Evolutionary conservation across 1,140 invertebrate species (phyloP), one percentile per base, ranked within the genome.

Genomic region (Plectus sambesii): DNA sequence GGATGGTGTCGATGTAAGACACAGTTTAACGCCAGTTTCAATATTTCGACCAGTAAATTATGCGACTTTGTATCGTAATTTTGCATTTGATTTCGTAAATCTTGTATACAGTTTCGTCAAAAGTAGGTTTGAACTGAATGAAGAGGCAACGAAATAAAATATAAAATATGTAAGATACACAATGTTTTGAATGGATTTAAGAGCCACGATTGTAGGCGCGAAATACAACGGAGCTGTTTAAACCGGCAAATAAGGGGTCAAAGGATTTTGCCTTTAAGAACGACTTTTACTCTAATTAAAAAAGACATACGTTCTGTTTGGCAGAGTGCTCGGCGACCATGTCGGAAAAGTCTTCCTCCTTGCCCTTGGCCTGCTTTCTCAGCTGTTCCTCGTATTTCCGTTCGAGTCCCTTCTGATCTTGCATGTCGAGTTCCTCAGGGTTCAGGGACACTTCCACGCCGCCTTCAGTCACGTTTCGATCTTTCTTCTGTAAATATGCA

Each of bases 261-360:
- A n/a, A n/a, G n/a, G n/a, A n/a, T n/a, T n/a, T n/a, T n/a, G n/a
- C n/a, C n/a, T n/a, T n/a, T n/a, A n/a, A n/a, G n/a, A n/a, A n/a
- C n/a, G n/a, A n/a, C n/a, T n/a, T n/a, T n/a, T n/a, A n/a, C n/a
- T n/a, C n/a, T n/a, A 33, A 47, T 17, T 5, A 53, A 53, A 12
- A 19, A 40, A 55, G 26, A 2, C 51, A 47, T 2, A 46, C 62
- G 12, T 41, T 46, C 70, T 93, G 87, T 59, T 88, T 80, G 20
- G 88, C 87, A 19, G 90, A 87, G 72, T 97, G 90, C 73, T 97
- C 90, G 20, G 89, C 89, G 51, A 97, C 78, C 89, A 98, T 94
- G 68, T 98, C 92, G 19, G 87, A 92, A 9, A 97, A 77, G 76
- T 97, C 93, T 74, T 97, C 93, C 54, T 87, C 52, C 20, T 55